Evolutionary conservation across 1,140 invertebrate species (phyloP).

Genomic region (Araneus ventricosus): DNA sequence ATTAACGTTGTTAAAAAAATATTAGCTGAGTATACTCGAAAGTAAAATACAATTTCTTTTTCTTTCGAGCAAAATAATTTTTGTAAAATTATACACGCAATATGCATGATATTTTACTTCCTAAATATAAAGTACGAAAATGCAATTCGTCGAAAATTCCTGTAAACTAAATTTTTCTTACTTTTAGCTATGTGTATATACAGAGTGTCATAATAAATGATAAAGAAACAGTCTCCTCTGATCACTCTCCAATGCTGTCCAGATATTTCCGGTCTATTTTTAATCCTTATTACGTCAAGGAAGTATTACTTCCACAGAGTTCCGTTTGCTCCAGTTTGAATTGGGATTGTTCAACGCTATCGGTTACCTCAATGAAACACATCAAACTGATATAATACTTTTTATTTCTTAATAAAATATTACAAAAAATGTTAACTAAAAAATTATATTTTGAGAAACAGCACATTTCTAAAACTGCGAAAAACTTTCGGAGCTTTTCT

Average conservation of each 20-base stretch:
- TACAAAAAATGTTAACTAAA: too few species aligned
- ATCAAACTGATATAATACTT: neutral
- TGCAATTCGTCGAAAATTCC: too few species aligned
- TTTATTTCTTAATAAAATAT: neutral
- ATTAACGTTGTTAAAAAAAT: too few species aligned
- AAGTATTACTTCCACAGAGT: conserved; percentile 26
- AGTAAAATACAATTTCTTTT: too few species aligned
- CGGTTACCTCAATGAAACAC: neutral
- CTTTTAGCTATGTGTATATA: conserved; percentile 2
- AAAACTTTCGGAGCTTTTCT: too few species aligned
- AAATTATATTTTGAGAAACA: too few species aligned
- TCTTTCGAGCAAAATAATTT: too few species aligned
- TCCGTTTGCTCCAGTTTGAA: conserved; percentile 19
- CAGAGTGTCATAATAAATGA: neutral
- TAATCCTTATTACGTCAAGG: conserved; percentile 19
- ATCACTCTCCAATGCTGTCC: conserved; percentile 24
- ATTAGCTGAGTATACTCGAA: too few species aligned
- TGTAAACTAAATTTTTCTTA: neutral
- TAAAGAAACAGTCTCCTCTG: neutral
- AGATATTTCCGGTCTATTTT: conserved; percentile 40
- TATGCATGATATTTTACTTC: too few species aligned
- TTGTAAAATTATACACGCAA: too few species aligned
- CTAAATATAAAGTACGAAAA: too few species aligned
- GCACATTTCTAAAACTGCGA: too few species aligned
- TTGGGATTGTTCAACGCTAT: neutral